Evolutionary conservation across 2,797 vertebrate genomes (phyloP).

Genomic region (Morus bassanus): DNA sequence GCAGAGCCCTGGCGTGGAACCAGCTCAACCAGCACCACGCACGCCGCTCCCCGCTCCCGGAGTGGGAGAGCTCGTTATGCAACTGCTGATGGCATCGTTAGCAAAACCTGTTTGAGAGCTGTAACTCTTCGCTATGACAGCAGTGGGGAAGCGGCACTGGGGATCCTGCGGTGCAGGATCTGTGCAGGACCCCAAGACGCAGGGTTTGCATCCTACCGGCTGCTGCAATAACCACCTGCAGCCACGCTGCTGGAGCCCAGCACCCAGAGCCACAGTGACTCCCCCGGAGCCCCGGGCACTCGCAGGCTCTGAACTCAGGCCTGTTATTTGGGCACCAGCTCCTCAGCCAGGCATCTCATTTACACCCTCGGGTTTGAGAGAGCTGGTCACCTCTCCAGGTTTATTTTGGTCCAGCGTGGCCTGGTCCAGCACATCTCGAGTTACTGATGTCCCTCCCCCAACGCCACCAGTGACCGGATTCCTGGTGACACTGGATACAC

Average conservation of each 20-base stretch:
- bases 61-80: neutral
- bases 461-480: neutral
- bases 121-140: accelerated
- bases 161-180: accelerated
- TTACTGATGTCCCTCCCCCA: neutral
- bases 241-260: neutral
- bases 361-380: neutral
- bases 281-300: neutral
- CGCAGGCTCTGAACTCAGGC: neutral
- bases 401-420: neutral
- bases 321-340: neutral
- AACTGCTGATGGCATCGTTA: neutral
- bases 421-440: neutral
- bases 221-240: neutral
- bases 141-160: neutral
- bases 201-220: neutral
- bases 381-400: neutral
- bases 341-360: neutral
- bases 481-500: slow-evolving; percentile 35
- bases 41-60: neutral
- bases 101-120: neutral
- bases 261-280: neutral
- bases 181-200: accelerated
- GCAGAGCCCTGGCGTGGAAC: neutral
- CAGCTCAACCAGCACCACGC: neutral